These are phyloP conservation scores for Heteronetta atricapilla DNA, from an alignment of 2,113 vertebrate species.

Conservation along the genomic window DNA sequence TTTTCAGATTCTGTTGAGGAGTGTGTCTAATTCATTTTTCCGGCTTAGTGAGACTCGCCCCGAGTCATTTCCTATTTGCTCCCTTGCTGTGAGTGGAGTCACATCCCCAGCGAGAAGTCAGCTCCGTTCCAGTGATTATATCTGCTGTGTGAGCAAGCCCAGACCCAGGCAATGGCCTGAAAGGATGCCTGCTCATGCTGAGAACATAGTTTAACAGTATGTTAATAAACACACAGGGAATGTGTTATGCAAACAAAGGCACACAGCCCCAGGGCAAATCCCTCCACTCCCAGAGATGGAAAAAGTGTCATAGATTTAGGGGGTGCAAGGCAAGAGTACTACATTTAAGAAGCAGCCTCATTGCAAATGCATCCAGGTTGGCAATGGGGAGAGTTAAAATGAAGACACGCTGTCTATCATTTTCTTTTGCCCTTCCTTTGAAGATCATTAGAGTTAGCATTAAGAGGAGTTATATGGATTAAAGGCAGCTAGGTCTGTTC, in stretches of 20 bases:
- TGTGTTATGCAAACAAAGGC: conserved; percentile 53
- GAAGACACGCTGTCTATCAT: not conserved
- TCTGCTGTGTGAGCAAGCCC: conserved; percentile 5
- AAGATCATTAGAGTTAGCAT: conserved; percentile 62
- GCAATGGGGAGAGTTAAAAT: not conserved
- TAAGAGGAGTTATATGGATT: conserved; percentile 59
- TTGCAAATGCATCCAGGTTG: not conserved
- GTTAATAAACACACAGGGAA: conserved; percentile 64
- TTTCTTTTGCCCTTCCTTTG: conserved; percentile 42
- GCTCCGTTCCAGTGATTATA: conserved; percentile 64
- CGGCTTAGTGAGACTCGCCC: conserved; percentile 66
- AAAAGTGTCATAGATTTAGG: conserved; percentile 4
- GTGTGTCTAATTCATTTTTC: conserved; percentile 78
- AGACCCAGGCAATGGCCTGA: not conserved
- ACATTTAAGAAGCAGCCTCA: not conserved
- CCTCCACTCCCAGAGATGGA: not conserved
- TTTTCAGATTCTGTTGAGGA: conserved; percentile 67
- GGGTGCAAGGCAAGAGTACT: not conserved
- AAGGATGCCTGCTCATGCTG: conserved; percentile 46
- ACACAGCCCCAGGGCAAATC: conserved; percentile 11
- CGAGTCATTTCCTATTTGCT: conserved; percentile 74
- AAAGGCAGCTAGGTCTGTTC: conserved; percentile 33
- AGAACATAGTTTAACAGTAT: conserved; percentile 50
- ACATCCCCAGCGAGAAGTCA: conserved; percentile 54
- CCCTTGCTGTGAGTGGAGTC: conserved; percentile 71